These are phyloP conservation scores for Gymnopithys bicolor DNA, from an alignment of 2,797 vertebrate genomes.

Conservation along the genomic window DNA sequence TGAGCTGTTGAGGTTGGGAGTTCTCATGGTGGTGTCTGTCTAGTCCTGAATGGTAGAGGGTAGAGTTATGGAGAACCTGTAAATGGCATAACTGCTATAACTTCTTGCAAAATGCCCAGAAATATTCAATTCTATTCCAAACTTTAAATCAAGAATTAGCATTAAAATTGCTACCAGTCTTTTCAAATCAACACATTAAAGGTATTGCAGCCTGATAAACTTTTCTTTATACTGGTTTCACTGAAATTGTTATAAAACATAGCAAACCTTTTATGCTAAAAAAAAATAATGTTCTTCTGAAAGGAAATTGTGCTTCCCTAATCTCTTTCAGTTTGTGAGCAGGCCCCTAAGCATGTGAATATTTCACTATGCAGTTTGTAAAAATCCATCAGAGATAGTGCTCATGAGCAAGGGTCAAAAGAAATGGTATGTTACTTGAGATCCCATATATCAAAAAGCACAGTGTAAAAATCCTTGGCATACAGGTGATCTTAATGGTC, in stretches of 20 bases:
- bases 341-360: neutral
- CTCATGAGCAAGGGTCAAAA: conserved; percentile 28
- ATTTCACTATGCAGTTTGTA: neutral
- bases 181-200: neutral
- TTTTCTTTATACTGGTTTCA: neutral
- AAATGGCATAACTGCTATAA: neutral
- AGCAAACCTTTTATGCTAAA: neutral
- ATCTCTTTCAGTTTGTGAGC: neutral
- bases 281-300: neutral
- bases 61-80: neutral
- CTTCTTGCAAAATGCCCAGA: neutral
- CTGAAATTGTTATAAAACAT: neutral
- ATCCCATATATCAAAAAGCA: conserved; percentile 6
- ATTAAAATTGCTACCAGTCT: neutral
- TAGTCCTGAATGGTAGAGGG: neutral
- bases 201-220: neutral
- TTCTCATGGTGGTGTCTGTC: neutral
- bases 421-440: conserved; percentile 2
- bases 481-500: conserved; percentile 23
- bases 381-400: conserved; percentile 8
- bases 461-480: conserved; percentile 3
- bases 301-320: neutral
- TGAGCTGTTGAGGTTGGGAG: neutral
- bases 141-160: neutral
- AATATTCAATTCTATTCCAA: neutral